Evolutionary conservation across 2,797 vertebrate genomes (phyloP).

Genomic region (Micromesistius poutassou): DNA sequence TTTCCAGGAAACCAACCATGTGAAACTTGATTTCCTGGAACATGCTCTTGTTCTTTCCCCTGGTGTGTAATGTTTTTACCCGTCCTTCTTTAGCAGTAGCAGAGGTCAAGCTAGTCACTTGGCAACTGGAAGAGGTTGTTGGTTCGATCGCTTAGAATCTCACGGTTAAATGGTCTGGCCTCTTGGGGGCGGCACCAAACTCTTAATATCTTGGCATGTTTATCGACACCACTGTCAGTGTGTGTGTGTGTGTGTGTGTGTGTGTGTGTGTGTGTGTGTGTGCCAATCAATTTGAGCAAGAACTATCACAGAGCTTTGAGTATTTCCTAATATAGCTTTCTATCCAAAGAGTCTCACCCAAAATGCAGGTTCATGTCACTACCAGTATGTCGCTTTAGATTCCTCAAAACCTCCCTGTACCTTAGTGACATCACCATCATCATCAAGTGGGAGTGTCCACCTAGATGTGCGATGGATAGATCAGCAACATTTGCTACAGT

Average conservation of each 20-base stretch:
- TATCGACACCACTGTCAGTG: neutral
- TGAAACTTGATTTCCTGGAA: neutral
- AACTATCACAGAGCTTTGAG: neutral
- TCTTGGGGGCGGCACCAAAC: neutral
- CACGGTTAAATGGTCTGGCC: no score
- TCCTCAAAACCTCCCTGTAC: no score
- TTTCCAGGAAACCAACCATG: neutral
- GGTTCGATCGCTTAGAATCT: neutral
- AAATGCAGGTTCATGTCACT: no score
- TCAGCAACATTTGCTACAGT: no score
- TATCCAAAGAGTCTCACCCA: neutral
- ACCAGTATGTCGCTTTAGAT: no score
- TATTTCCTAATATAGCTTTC: neutral
- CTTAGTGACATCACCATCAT: no score
- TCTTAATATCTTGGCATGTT: neutral
- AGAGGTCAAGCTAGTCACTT: neutral
- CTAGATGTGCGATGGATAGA: no score
- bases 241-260: neutral
- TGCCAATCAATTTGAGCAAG: no score
- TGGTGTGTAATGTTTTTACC: neutral
- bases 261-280: no score
- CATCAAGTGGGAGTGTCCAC: no score
- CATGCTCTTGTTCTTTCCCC: neutral
- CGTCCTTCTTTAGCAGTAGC: no score
- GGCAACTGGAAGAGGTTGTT: neutral